A percentile compares a stretch with the other conserved stretches of the same genome.
These are phyloP conservation scores for Seira musarum DNA, from an alignment of 2,888 invertebrate species.

Conservation along the genomic window DNA sequence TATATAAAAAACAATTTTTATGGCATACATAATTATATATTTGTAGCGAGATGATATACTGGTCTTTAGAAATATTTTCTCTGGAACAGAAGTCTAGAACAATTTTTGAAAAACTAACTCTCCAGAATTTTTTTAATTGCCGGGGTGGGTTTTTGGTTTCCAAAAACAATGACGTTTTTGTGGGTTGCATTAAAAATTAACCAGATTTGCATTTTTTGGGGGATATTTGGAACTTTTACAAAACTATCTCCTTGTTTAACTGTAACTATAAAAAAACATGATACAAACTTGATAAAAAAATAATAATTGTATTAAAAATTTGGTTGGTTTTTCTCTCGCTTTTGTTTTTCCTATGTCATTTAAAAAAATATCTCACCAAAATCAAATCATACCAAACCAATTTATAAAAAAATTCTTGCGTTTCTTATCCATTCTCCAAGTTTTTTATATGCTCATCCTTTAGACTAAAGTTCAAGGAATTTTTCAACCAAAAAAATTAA, in stretches of 20 bases:
- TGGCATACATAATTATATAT: too few relatives aligned
- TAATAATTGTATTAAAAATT: slow-evolving; percentile 4
- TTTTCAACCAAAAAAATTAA: too few relatives aligned
- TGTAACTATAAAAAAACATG: slow-evolving; percentile 8
- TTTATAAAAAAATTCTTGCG: not conserved
- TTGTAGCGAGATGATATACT: too few relatives aligned
- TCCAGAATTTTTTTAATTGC: too few relatives aligned
- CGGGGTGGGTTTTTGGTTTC: too few relatives aligned
- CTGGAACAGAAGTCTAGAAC: too few relatives aligned
- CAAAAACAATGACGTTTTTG: not conserved
- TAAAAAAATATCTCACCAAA: slow-evolving; percentile 74
- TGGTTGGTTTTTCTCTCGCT: slow-evolving; percentile 27
- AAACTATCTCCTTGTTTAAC: not conserved
- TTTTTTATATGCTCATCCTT: too few relatives aligned
- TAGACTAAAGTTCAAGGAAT: too few relatives aligned
- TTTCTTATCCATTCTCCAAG: not conserved
- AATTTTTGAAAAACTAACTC: too few relatives aligned
- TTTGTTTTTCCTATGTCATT: slow-evolving; percentile 74
- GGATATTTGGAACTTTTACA: too few relatives aligned
- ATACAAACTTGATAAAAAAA: not conserved
- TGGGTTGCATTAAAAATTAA: slow-evolving; percentile 10
- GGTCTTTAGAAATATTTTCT: too few relatives aligned
- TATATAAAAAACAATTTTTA: too few relatives aligned
- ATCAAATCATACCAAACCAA: not conserved
- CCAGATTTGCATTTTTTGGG: not conserved